Evolutionary conservation across 2,888 invertebrate genomes (phyloP), one percentile per base, ranked within the genome.

Genomic region (Drosophila mimica): DNA sequence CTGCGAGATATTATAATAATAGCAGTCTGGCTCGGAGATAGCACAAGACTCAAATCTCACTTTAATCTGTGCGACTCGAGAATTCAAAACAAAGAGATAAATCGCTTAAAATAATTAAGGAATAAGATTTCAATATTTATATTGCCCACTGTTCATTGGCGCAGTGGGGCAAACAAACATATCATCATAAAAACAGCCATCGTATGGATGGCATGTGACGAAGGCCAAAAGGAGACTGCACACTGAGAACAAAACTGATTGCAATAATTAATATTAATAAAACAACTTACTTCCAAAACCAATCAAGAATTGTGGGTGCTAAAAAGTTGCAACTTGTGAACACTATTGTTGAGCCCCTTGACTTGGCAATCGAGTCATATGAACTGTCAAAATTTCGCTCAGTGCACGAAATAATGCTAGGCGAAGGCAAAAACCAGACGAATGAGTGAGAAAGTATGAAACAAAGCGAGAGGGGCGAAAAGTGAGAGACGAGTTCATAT

Each of bases 161-260:
- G 59, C 74, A 70, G 53, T 81, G 66, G 69, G 68, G 48, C 65
- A 69, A 75, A 65, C 71, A 82, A 63, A 70, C 66, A 80, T 81
- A 71, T 72, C 65, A 65, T 76, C 73, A 76, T 67, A 76, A 66
- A 76, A 80, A 72, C 75, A 73, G 65, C 15, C 51, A 46, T 46
- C 46, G 46, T 11, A 43, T 11, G 43, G 43, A 43, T 20, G 20
- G 43, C 43, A 65, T 65, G 62, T 72, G 81, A 80, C 76, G 58
- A 58, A 71, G 76, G 64, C 80, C 38, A 70, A 66, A 71, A 20
- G 20, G 15, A 52, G 46, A 33, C 1, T 31, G 53, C 71, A 78
- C 76, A 78, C 76, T 68, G 58, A 3, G 57, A 17, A 11, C 34
- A 61, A 60, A 17, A 2, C 25, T 4, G 25, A 46, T 8, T 46